Percentiles rank a stretch among this genome's conserved stretches.
These are phyloP conservation scores for Papilio demoleus DNA, from an alignment of 2,888 invertebrate species.

Conservation along the genomic window DNA sequence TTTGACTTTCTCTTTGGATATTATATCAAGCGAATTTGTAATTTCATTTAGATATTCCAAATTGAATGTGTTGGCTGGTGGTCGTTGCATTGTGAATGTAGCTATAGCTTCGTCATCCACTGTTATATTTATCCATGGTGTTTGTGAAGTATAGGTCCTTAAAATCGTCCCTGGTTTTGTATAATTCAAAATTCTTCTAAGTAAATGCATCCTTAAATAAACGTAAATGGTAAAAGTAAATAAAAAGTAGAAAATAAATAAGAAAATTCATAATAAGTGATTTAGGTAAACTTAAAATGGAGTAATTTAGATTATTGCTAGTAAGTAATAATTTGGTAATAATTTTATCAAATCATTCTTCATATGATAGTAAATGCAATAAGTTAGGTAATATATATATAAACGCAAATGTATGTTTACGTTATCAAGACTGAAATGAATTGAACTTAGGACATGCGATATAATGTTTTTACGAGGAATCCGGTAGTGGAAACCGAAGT, in stretches of 20 bases:
- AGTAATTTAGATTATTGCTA: too few relatives aligned
- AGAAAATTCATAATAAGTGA: too few relatives aligned
- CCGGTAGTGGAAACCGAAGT: too few relatives aligned
- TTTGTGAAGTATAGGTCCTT: constrained; percentile 19
- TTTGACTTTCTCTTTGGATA: constrained; percentile 83
- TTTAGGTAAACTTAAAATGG: too few relatives aligned
- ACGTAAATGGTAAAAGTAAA: not conserved
- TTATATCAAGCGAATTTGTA: constrained; percentile 79
- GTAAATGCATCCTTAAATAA: constrained; percentile 24
- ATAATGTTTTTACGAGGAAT: too few relatives aligned
- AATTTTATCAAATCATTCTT: too few relatives aligned
- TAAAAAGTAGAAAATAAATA: not conserved
- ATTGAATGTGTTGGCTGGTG: constrained; percentile 90
- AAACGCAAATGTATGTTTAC: too few relatives aligned
- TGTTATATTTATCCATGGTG: constrained; percentile 27
- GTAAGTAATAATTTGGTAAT: too few relatives aligned
- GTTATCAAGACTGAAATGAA: too few relatives aligned
- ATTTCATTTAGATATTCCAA: constrained; percentile 85
- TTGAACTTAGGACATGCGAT: too few relatives aligned
- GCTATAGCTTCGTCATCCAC: constrained; percentile 85
- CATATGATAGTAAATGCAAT: too few relatives aligned
- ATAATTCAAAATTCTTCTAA: constrained; percentile 10
- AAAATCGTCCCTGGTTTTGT: not conserved
- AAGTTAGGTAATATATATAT: too few relatives aligned
- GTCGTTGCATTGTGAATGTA: constrained; percentile 85